Evolutionary conservation across 1,140 invertebrate genomes (phyloP).

Genomic region (Nixonia krombeini): DNA sequence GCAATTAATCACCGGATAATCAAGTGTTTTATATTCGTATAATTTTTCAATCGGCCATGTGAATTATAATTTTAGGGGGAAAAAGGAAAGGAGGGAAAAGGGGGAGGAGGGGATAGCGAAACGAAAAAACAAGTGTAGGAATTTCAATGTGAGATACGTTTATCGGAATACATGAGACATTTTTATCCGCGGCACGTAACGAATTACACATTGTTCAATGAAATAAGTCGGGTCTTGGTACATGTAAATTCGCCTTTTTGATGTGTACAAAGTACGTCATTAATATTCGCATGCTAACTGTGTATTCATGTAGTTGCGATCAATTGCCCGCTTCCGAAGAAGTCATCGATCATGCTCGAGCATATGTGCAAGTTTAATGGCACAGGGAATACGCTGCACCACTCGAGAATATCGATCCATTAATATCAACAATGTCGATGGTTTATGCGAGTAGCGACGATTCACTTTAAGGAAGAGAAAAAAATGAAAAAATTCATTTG

Average conservation of each 20-base stretch:
- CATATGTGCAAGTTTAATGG: constrained; percentile 56
- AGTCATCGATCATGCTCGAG: constrained; percentile 60
- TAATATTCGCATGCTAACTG: constrained; percentile 50
- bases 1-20: constrained; percentile 8
- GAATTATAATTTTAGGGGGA: not conserved
- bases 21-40: constrained; percentile 5
- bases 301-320: constrained; percentile 56
- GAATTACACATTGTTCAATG: constrained; percentile 48
- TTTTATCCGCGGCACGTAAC: constrained; percentile 44
- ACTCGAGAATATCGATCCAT: constrained; percentile 59
- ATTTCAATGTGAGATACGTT: not conserved
- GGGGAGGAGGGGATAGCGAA: too few species aligned
- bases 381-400: constrained; percentile 48
- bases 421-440: constrained; percentile 54
- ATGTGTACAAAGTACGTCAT: constrained; percentile 51
- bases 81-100: not conserved
- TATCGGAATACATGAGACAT: constrained; percentile 16
- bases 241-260: constrained; percentile 45
- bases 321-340: constrained; percentile 63
- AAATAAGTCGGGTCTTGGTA: constrained; percentile 42
- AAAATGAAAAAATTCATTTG: constrained; percentile 37
- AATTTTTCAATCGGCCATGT: not conserved
- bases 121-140: too few species aligned
- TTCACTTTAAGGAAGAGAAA: not conserved
- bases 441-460: constrained; percentile 18